Conservation (phyloP, 1,140 invertebrate species). For the Mycetomoellerius zeteki region DNA sequence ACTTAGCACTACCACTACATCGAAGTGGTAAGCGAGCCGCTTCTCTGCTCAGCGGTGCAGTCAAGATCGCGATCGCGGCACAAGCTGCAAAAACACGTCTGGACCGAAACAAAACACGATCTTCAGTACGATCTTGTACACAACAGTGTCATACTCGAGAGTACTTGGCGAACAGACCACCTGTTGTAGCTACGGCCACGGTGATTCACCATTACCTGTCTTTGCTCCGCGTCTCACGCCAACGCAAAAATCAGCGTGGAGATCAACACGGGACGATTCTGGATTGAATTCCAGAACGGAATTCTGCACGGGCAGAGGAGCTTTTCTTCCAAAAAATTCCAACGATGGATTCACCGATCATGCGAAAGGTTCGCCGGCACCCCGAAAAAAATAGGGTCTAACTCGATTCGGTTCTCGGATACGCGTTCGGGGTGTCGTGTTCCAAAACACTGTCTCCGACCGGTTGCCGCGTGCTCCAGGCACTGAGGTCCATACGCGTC, state of each 20-base stretch:
- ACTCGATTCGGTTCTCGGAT: not conserved
- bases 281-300: too few species aligned
- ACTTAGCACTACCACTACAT: conserved; percentile 55
- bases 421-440: not conserved
- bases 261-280: not conserved
- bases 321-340: not conserved
- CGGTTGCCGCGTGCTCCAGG: not conserved
- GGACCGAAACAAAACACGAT: not conserved
- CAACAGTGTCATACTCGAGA: conserved; percentile 28
- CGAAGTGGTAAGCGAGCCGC: conserved; percentile 30
- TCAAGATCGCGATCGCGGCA: conserved; percentile 20
- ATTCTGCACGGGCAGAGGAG: not conserved
- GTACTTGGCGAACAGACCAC: not conserved
- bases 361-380: not conserved
- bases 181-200: not conserved
- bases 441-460: conserved; percentile 25
- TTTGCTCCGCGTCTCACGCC: not conserved
- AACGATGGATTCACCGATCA: not conserved
- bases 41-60: not conserved
- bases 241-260: not conserved
- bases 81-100: not conserved
- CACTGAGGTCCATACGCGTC: not conserved
- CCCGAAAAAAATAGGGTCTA: not conserved
- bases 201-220: conserved; percentile 30
- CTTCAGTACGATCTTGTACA: not conserved